Percentiles rank a stretch among this genome's conserved stretches.
Evolutionary conservation across 2,888 invertebrate species (phyloP).

Genomic region (Teleiodes luculella): DNA sequence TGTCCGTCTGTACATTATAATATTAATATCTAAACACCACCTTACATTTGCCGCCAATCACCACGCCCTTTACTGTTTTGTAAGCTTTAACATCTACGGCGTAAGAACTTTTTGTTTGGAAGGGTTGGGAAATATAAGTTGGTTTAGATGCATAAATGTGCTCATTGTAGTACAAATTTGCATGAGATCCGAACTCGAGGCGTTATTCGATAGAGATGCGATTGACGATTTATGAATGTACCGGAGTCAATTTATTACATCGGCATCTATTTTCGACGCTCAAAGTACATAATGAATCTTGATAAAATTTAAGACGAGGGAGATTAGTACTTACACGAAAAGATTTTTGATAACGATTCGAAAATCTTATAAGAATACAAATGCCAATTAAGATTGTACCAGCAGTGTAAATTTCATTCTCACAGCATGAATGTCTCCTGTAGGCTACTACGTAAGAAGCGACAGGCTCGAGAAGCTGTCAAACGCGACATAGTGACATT

Average conservation of each 20-base stretch:
- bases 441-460: no score
- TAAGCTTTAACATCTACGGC: slow-evolving; percentile 5
- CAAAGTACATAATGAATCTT: not conserved
- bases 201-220: slow-evolving; percentile 50
- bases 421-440: no score
- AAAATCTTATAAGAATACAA: no score
- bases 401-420: no score
- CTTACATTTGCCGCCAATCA: slow-evolving; percentile 14
- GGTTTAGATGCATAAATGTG: slow-evolving; percentile 52
- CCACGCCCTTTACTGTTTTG: slow-evolving; percentile 24
- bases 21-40: slow-evolving; percentile 52
- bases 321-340: no score
- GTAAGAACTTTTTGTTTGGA: not conserved
- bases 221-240: slow-evolving; percentile 48
- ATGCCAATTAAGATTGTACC: no score
- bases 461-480: no score
- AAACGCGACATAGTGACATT: no score
- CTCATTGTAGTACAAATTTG: slow-evolving; percentile 74
- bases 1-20: slow-evolving; percentile 67
- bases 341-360: no score
- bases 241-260: slow-evolving; percentile 28
- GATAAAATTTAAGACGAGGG: not conserved
- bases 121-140: slow-evolving; percentile 22
- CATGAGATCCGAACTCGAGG: slow-evolving; percentile 70
- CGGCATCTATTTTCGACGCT: not conserved